Evolutionary conservation across 1,140 invertebrate genomes (phyloP).

Genomic region (Drosophila sp.): DNA sequence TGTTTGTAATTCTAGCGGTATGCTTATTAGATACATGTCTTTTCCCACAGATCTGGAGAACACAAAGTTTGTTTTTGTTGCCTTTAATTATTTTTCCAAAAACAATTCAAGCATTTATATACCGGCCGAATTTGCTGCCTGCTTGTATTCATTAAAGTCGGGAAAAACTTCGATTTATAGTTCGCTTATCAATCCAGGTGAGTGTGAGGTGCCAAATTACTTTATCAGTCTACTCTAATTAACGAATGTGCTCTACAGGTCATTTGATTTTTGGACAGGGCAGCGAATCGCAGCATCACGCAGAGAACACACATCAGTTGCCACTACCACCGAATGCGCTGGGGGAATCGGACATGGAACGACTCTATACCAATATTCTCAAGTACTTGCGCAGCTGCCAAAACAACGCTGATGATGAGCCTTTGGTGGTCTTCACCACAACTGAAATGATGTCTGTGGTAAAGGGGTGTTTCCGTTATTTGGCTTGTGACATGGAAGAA

Average conservation of each 20-base stretch:
- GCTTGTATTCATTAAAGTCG: conserved; percentile 60
- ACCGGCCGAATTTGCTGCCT: conserved; percentile 73
- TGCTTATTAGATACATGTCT: background rate
- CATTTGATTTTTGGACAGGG: conserved; percentile 62
- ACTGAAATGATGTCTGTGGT: conserved; percentile 59
- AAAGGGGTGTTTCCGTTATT: conserved; percentile 58
- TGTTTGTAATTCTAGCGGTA: no score
- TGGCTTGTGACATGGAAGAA: conserved; percentile 35
- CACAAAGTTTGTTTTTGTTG: conserved; percentile 54
- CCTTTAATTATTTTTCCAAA: conserved; percentile 75
- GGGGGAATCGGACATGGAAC: conserved; percentile 64
- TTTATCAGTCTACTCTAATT: background rate
- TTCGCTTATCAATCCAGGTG: conserved; percentile 70
- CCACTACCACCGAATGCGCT: conserved; percentile 72
- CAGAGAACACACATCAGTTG: conserved; percentile 55
- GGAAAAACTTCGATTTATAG: conserved; percentile 61
- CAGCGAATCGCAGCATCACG: conserved; percentile 59
- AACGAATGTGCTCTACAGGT: conserved; percentile 5
- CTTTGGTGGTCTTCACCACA: conserved; percentile 57
- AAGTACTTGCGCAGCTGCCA: conserved; percentile 43
- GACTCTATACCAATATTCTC: conserved; percentile 60
- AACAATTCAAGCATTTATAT: conserved; percentile 53
- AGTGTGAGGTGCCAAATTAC: background rate
- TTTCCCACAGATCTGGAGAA: conserved; percentile 50
- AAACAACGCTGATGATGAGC: conserved; percentile 12